Base-by-base conservation (phyloP, 2,888 invertebrate genomes). In the Lasioglossum calceatum region DNA sequence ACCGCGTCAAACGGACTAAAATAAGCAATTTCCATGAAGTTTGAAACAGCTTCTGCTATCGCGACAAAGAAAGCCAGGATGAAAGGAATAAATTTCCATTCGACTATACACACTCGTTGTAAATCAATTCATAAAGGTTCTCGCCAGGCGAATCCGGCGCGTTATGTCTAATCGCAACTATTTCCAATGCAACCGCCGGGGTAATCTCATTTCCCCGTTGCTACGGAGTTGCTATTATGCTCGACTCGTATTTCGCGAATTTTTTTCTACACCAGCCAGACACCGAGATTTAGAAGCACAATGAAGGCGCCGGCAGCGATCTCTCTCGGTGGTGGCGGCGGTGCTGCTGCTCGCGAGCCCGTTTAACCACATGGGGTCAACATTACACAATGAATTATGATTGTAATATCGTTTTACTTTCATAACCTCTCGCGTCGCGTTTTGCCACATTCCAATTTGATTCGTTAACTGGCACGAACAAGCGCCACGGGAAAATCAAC, bases 351-450 rank as follows among this genome's bases (percentile, higher is more conserved):
- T n/a, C 23, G 67, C 67, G 19, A 67, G 32, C 67, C 67, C 74
- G 77, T 82, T 82, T 36, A 74, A 82, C 77, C 77, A 23, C 73
- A 70, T 61, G 73, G 81, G 82, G 77, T 74, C 74, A 84, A 82
- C 74, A 82, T 82, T 84, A 50, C 77, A 44, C 72, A 36, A 58
- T 84, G 74, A 84, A 84, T 84, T 74, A 82, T 58, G 74, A 32
- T 74, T 58, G 47, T 82, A 84, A 82, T 84, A 84, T 82, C 82
- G 70, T 50, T 82, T 78, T 39, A 61, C 67, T 77, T 84, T 74
- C 77, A 32, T 61, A 82, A 54, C 70, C 78, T 47, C 70, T 82
- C 70, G 58, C 47, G 54, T 70, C 58, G 61, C 32, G 70, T 23
- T 75, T 70, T 58, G 44, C 77, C 32, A 27, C 50, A 50, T 77